A percentile compares a stretch with the other conserved stretches of the same genome.
These are phyloP conservation scores for Colostygia pectinataria DNA, from an alignment of 2,888 invertebrate species.

Conservation along the genomic window DNA sequence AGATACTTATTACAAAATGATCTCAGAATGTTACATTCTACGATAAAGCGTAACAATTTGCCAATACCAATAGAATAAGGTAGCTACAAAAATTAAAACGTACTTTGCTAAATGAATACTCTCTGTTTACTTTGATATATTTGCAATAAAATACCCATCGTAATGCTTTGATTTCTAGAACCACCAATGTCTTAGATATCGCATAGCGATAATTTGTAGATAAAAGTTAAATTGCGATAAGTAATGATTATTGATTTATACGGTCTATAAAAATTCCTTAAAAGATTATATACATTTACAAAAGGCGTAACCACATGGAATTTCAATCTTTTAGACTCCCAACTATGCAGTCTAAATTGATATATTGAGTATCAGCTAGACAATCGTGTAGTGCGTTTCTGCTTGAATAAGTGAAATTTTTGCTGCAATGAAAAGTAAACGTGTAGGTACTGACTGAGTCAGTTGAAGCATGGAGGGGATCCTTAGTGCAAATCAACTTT, in stretches of 20 bases:
- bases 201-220: conserved; percentile 31
- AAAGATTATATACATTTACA: too few species aligned
- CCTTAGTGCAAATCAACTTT: conserved; percentile 68
- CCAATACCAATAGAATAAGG: too few species aligned
- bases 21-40: too few species aligned
- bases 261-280: conserved; percentile 24
- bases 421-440: conserved; percentile 46
- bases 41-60: too few species aligned
- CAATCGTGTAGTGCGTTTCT: conserved; percentile 1
- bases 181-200: conserved; percentile 26
- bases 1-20: too few species aligned
- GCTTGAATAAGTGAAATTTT: conserved; percentile 17
- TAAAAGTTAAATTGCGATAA: conserved; percentile 27
- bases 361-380: too few species aligned
- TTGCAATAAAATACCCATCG: conserved; percentile 1
- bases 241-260: neutral
- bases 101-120: too few species aligned
- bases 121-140: too few species aligned
- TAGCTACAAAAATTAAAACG: too few species aligned
- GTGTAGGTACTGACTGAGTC: conserved; percentile 23
- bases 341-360: too few species aligned
- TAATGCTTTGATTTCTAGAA: conserved; percentile 42
- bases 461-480: conserved; percentile 42
- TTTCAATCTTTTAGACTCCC: too few species aligned
- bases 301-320: too few species aligned